Evolutionary conservation across 2,113 vertebrate species (phyloP).

Genomic region (Pica pica): DNA sequence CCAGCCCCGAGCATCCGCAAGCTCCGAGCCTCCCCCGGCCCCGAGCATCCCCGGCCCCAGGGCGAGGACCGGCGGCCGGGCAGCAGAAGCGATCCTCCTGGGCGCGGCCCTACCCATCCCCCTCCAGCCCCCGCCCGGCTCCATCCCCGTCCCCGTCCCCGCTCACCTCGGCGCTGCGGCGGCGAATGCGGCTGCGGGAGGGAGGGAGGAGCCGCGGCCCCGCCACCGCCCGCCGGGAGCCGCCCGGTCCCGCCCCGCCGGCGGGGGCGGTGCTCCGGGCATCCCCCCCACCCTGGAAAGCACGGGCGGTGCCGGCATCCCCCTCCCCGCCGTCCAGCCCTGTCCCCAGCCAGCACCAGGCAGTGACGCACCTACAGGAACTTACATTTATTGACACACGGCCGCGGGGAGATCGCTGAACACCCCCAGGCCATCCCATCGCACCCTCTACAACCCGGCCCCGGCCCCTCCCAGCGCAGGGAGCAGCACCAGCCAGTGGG

Average conservation of each 20-base stretch:
- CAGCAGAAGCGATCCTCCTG: background rate
- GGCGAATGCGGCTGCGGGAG: background rate
- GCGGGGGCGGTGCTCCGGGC: background rate
- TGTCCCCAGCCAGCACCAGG: background rate
- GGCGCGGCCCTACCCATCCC: background rate
- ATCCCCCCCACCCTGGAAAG: background rate
- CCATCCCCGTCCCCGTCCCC: background rate
- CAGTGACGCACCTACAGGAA: background rate
- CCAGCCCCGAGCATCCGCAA: background rate
- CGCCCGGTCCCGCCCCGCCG: background rate
- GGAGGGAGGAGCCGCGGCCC: background rate
- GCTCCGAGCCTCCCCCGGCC: background rate
- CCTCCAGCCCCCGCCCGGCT: background rate
- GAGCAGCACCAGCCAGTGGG: background rate
- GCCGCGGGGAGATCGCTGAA: background rate
- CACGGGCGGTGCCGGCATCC: background rate
- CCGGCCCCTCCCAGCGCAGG: background rate
- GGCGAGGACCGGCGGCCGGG: background rate
- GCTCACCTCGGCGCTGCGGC: background rate
- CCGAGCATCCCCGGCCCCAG: background rate
- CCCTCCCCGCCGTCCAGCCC: background rate
- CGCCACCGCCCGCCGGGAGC: background rate
- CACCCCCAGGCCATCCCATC: background rate
- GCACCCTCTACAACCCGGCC: accelerated
- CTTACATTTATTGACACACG: background rate